phyloP scores from a whole-genome alignment of 2,888 invertebrate genomes.

The Timema podura region DNA sequence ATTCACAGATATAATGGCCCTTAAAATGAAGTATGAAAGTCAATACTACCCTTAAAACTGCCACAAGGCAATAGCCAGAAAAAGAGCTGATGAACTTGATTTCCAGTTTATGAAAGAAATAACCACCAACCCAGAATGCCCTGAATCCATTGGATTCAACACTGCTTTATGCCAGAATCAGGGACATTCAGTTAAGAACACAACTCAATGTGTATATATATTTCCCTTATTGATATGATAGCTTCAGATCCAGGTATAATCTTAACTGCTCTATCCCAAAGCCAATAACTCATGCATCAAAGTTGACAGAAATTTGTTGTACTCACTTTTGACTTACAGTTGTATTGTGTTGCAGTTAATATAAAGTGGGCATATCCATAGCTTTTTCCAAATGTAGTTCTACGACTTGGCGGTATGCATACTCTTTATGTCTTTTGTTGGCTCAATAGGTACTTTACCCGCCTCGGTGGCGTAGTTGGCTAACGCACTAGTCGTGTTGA shows the following conservation, averaged over 20 bases:
- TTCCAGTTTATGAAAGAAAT: conserved; percentile 9
- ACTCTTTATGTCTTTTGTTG: conserved; percentile 8
- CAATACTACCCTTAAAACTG: conserved; percentile 11
- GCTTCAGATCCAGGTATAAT: conserved; percentile 1
- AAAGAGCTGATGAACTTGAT: background rate
- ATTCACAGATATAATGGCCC: conserved; percentile 8
- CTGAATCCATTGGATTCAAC: conserved; percentile 11
- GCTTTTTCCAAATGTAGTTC: background rate
- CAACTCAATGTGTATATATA: conserved; percentile 4
- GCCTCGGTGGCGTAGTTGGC: no score
- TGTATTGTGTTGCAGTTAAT: conserved; percentile 11
- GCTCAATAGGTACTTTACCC: conserved; percentile 12
- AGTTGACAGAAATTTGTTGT: conserved; percentile 8
- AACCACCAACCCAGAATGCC: conserved; percentile 2
- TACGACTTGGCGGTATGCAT: conserved; percentile 7
- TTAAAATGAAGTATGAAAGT: background rate
- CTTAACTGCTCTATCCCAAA: background rate
- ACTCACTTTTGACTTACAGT: conserved; percentile 6
- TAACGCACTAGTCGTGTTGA: no score
- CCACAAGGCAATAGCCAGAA: background rate
- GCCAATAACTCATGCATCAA: conserved; percentile 9
- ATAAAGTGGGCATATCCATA: conserved; percentile 6
- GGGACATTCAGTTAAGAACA: conserved; percentile 9
- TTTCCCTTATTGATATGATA: conserved; percentile 9
- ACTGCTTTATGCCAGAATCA: conserved; percentile 4